Evolutionary conservation across 2,888 invertebrate species (phyloP).

Genomic region (Heliconius erato): DNA sequence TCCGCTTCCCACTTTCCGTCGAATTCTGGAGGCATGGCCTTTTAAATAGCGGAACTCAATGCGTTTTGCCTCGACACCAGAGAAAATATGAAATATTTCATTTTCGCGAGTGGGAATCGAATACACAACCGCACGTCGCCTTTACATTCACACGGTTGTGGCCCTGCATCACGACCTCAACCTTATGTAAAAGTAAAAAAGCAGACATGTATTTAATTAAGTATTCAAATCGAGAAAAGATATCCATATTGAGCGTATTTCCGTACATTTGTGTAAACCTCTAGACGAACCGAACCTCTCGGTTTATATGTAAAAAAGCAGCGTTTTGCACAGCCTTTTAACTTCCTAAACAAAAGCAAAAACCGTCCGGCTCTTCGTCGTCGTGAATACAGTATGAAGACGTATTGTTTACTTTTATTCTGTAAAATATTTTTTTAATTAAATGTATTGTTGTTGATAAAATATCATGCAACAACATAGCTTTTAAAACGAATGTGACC

Average conservation of each 20-base stretch:
- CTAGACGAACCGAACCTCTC: conserved; percentile 2
- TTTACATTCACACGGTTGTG: no score
- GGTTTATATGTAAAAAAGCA: conserved; percentile 16
- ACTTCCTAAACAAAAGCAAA: conserved; percentile 25
- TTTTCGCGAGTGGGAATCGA: not conserved
- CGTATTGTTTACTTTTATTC: conserved; percentile 23
- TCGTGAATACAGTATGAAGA: conserved; percentile 23
- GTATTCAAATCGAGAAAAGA: not conserved
- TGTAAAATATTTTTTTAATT: conserved; percentile 20
- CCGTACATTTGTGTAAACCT: conserved; percentile 6
- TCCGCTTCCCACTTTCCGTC: not conserved
- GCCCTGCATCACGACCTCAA: no score
- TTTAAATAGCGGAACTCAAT: not conserved
- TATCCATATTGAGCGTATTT: conserved; percentile 1
- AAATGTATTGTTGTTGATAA: conserved; percentile 18
- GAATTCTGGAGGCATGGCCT: not conserved
- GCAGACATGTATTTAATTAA: not conserved
- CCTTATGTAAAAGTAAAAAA: not conserved
- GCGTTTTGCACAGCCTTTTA: conserved; percentile 19
- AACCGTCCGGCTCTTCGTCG: conserved; percentile 27
- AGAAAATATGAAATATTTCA: not conserved
- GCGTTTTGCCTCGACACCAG: not conserved
- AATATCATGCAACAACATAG: conserved; percentile 7
- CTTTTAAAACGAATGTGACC: conserved; percentile 3
- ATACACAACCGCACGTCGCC: no score